Evolutionary conservation across 2,797 vertebrate species (phyloP), one percentile per base, ranked within the genome.

Genomic region (Spondyliosoma cantharus): DNA sequence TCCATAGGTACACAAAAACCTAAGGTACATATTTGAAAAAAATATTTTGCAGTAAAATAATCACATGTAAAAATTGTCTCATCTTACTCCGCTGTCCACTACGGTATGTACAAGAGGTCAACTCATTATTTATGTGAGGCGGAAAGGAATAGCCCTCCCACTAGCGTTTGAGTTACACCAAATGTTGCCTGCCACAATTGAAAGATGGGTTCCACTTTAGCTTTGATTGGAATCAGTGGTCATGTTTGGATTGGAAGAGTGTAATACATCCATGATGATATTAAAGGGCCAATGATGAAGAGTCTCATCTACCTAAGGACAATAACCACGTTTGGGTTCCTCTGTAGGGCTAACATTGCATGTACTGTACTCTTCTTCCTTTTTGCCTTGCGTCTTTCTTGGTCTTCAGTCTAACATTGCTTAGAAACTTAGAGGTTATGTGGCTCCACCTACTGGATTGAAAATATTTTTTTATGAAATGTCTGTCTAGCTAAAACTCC

Each of bases 401-500:
- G 29, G 52, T 12, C 56, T 68, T 37, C 12, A 46, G 17, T 42
- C 24, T 56, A 16, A 69, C 8, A 6, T 22, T 48, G n/a, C 42
- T 48, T 24, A 48, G 15, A 48, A 15, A 15, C 22, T 42, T 16
- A 60, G 20, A 19, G 57, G 3, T 22, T 46, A 24, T 74, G 12
- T 59, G 46, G 50, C 60, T 25, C 56, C 29, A 63, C 15, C 25
- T 17, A 17, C n/a, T 19, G 3, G 15, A 37, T 66, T 69, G 27
- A 46, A 60, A 63, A 67, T 0, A n/a, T 58, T 60, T 50, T 14
- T 17, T 14, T 17, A 54, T 25, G 27, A 83, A 73, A 62, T 70
- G 73, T 62, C 76, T 74, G 69, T 56, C 2, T 50, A 32, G 43
- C 20, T 57, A 24, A 56, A 81, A 49, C 71, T 67, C 56, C 12